Conservation (phyloP, 1,140 invertebrate species). For the Drosophila micromelanica region DNA sequence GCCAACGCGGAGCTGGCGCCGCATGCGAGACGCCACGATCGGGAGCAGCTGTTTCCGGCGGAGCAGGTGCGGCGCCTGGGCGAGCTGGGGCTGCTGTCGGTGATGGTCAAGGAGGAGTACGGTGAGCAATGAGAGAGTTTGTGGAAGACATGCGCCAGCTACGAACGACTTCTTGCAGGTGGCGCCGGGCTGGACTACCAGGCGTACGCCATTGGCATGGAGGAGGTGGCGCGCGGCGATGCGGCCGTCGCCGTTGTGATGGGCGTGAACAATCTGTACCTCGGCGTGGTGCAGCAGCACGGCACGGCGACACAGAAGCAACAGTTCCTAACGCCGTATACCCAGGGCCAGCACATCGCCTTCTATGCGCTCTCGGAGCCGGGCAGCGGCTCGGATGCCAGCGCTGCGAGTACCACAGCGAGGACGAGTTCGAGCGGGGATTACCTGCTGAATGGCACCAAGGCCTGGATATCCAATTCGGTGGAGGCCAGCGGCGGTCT, state of each 20-base stretch:
- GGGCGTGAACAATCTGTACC: slow-evolving; percentile 95
- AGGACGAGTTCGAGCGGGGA: slow-evolving; percentile 86
- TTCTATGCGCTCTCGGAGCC: slow-evolving; percentile 93
- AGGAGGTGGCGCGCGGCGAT: slow-evolving; percentile 95
- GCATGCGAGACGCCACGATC: slow-evolving; percentile 92
- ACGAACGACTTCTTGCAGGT: slow-evolving; percentile 38
- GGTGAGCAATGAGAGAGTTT: slow-evolving; percentile 84
- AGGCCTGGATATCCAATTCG: slow-evolving; percentile 97
- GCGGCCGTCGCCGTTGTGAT: slow-evolving; percentile 94
- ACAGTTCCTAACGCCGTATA: slow-evolving; percentile 91
- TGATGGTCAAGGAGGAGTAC: slow-evolving; percentile 91
- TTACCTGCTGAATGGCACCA: slow-evolving; percentile 95
- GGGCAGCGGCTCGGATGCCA: slow-evolving; percentile 95
- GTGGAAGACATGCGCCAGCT: background rate
- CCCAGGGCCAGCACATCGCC: slow-evolving; percentile 88
- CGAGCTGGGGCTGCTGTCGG: slow-evolving; percentile 94
- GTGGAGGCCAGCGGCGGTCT: slow-evolving; percentile 94
- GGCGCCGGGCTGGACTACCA: slow-evolving; percentile 93
- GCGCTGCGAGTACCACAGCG: slow-evolving; percentile 95
- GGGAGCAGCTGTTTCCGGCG: slow-evolving; percentile 92
- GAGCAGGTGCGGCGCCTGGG: slow-evolving; percentile 96
- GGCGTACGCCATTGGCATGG: slow-evolving; percentile 96
- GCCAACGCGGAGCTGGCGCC: slow-evolving; percentile 95
- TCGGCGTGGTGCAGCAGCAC: slow-evolving; percentile 92
- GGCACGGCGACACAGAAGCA: slow-evolving; percentile 93